Evolutionary conservation across 1,140 invertebrate genomes (phyloP), one percentile per base, ranked within the genome.

Genomic region (Drosophila pseudoobscura): DNA sequence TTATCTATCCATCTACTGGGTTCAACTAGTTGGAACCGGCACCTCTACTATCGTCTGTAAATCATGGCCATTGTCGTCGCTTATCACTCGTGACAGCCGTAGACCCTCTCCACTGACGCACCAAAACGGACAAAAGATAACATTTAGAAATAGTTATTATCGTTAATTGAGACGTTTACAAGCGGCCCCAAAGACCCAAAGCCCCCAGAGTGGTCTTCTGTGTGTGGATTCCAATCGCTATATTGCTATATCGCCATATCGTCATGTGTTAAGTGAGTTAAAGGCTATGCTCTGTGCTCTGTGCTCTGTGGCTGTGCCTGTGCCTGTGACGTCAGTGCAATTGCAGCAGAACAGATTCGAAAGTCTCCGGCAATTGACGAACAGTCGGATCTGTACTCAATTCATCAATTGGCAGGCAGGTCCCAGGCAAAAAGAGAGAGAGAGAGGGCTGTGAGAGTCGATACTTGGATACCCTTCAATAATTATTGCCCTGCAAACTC

Each of bases 111-210:
- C 44, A 57, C 50, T 85, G 80, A 85, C 80, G 80, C 80, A 85
- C 61, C 58, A 53, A 74, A 70, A 31, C 49, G 73, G 59, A 62
- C 65, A 26, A 24, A 59, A 74, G 75, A 83, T 84, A 83, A 74
- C 82, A 82, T 66, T 82, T 78, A 69, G 64, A 62, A 55, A 65
- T 43, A 68, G 82, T 78, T 82, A 87, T 80, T 87, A 75, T 78
- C 78, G 69, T 63, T 88, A 82, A 87, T 85, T 87, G 75, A 70
- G 58, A 54, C 57, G 39, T 61, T 85, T 75, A 69, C 63, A 68
- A 51, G 44, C 50, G 63, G 44, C 50, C 22, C 24, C 35, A 24
- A 49, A 64, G 20, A 31, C 51, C 51, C 24, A 26, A 4, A 4
- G 24, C 4, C 24, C 39, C 51, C 43, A 55, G 44, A 43, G n/a